Conservation (phyloP, 2,113 vertebrate genomes). For the Trogon melanurus region DNA sequence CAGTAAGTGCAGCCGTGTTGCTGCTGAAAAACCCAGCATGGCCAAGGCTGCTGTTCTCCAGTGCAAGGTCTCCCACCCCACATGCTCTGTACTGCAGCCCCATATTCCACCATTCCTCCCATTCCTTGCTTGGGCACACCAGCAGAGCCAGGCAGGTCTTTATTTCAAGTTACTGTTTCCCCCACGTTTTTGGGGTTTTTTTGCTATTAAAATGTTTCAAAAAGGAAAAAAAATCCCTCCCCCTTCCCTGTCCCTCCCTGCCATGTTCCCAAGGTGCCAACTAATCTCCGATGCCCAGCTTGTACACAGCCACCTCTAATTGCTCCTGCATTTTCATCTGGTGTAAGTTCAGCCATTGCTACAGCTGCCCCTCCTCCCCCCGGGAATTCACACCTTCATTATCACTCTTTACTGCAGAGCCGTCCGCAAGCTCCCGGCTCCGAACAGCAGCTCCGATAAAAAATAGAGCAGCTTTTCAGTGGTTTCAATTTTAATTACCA, state of each 20-base stretch:
- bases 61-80: neutral
- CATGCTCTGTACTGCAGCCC: neutral
- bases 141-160: neutral
- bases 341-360: slow-evolving; percentile 89
- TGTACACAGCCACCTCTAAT: slow-evolving; percentile 88
- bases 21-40: neutral
- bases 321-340: slow-evolving; percentile 89
- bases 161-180: slow-evolving; percentile 58
- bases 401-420: slow-evolving; percentile 96
- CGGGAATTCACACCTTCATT: slow-evolving; percentile 97
- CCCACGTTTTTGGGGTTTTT: neutral
- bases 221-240: slow-evolving; percentile 7
- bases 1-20: neutral
- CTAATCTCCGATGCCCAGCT: slow-evolving; percentile 87
- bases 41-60: neutral
- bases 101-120: neutral
- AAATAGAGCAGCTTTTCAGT: slow-evolving; percentile 90
- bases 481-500: slow-evolving; percentile 94
- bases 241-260: slow-evolving; percentile 71
- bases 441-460: slow-evolving; percentile 91
- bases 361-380: slow-evolving; percentile 85
- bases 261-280: slow-evolving; percentile 87
- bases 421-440: slow-evolving; percentile 87
- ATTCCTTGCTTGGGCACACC: neutral
- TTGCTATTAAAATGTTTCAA: slow-evolving; percentile 30